phyloP scores from a whole-genome alignment of 2,888 invertebrate species.

The Protophormia terraenovae region DNA sequence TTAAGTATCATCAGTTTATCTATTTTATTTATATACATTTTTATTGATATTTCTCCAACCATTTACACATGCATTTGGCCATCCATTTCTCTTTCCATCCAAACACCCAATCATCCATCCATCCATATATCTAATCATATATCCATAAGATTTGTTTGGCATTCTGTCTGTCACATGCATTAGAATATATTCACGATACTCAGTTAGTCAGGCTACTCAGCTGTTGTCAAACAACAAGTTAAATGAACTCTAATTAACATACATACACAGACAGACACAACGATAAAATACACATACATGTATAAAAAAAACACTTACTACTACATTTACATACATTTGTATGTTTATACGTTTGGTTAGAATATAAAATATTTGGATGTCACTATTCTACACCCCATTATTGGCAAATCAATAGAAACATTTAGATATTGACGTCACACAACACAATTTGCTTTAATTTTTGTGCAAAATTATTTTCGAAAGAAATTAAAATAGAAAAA shows the following conservation, averaged over 20 bases:
- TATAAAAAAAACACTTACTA: background rate
- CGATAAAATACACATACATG: background rate
- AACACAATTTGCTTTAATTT: background rate
- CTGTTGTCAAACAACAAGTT: conserved; percentile 56
- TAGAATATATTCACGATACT: background rate
- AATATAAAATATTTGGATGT: conserved; percentile 23
- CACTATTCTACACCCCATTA: conserved; percentile 41
- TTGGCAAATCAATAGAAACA: conserved; percentile 43
- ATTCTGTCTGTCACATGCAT: conserved; percentile 16
- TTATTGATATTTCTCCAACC: background rate
- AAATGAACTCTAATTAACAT: conserved; percentile 64
- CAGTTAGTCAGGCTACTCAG: background rate
- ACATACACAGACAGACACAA: background rate
- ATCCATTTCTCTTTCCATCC: background rate
- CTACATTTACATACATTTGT: background rate
- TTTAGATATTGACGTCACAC: conserved; percentile 58
- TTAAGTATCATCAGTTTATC: background rate
- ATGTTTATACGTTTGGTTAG: background rate
- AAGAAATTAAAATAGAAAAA: conserved; percentile 8
- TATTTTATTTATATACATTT: background rate
- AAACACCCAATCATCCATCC: background rate
- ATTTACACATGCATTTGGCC: background rate
- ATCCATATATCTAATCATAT: background rate
- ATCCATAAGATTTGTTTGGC: background rate
- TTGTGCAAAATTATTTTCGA: conserved; percentile 42